A percentile compares a stretch with the other conserved stretches of the same genome.
phyloP scores from a whole-genome alignment of 2,113 vertebrate species.

The Ciconia boyciana region DNA sequence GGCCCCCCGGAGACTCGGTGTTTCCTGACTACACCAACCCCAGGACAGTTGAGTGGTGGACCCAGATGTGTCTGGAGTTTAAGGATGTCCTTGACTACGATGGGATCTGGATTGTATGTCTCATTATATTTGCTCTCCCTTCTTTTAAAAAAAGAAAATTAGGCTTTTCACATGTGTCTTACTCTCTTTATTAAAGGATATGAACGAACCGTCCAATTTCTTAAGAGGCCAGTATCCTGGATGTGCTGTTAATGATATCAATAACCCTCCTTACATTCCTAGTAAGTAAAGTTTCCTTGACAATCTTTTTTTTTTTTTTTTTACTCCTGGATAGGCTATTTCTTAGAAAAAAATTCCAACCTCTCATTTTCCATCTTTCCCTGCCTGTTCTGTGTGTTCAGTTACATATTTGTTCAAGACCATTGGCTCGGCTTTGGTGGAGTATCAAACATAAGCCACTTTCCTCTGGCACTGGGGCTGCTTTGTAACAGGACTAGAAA shows the following conservation, averaged over 20 bases:
- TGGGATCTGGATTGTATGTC: conserved; percentile 87
- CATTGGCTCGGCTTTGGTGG: background rate
- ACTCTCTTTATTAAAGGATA: conserved; percentile 76
- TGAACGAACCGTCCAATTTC: conserved; percentile 87
- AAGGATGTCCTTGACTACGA: conserved; percentile 81
- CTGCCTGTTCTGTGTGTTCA: background rate
- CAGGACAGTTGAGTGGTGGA: conserved; percentile 81
- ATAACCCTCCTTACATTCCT: conserved; percentile 83
- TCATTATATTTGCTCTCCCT: background rate
- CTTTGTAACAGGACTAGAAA: background rate
- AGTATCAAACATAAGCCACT: background rate
- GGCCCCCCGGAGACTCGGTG: conserved; percentile 77
- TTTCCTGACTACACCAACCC: conserved; percentile 84
- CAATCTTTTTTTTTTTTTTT: background rate
- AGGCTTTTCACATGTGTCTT: background rate
- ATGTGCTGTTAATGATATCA: conserved; percentile 77
- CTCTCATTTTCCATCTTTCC: background rate
- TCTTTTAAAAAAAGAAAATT: background rate
- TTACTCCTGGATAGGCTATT: background rate
- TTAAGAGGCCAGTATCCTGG: conserved; percentile 75
- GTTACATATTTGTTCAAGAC: background rate
- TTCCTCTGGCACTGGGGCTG: background rate
- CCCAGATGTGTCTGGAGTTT: conserved; percentile 77
- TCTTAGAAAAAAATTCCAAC: background rate
- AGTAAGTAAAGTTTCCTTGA: conserved; percentile 69